Base-by-base conservation (phyloP, 2,113 vertebrate species). In the Myxocyprinus asiaticus region DNA sequence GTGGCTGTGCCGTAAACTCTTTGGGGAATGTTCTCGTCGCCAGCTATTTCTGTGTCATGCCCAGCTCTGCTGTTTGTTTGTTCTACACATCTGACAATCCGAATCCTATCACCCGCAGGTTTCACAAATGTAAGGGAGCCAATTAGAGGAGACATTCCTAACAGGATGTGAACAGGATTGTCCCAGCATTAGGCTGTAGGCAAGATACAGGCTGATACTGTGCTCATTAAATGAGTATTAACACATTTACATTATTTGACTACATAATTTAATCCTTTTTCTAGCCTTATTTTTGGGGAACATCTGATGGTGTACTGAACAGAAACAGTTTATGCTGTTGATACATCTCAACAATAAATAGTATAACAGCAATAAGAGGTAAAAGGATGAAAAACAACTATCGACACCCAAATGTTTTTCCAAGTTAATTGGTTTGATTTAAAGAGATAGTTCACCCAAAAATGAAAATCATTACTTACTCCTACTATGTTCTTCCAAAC, bases 91-190 rank as follows among this genome's bases (percentile, higher is more conserved):
- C 74, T 86, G 84, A 85, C 82, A 83, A 67, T 79, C 80, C 70
- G 59, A 81, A 80, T 77, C 75, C 76, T 44, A 9, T 83, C 83
- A 83, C 84, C 86, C 85, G 85, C 83, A 83, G 79, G 70, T 87
- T 85, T 80, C 66, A 65, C 68, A 86, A 87, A 84, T 85, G 71
- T 84, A 86, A 87, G 73, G 11, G 33, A 67, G 67, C 76, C 83
- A 87, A 88, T 85, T 87, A 88, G 72, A 59, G 72, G 58, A 75
- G 79, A 84, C 66, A 77, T 76, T 79, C 78, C 78, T 78, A 80
- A 86, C 62, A 70, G 68, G 82, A 79, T 75, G 56, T 67, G 77
- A 81, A 85, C 73, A 85, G 77, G 71, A 72, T 67, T 62, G 76
- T 43, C 70, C 56, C 43, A 48, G 44, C 80, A 61, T 48, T 56